Evolutionary conservation across 2,113 vertebrate species (phyloP).

Genomic region (Nanger granti): DNA sequence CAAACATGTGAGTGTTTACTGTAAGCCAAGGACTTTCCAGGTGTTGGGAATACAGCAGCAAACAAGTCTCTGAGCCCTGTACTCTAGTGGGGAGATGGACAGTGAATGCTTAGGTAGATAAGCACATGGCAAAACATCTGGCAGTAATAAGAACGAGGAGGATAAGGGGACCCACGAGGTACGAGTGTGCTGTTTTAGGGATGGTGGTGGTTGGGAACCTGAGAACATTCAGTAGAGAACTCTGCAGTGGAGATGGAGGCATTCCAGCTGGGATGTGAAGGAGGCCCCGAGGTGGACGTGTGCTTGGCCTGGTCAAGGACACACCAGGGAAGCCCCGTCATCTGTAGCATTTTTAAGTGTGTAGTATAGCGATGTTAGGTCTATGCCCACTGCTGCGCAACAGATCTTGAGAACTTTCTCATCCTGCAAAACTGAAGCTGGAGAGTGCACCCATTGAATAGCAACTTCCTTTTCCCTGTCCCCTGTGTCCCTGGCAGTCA

Average conservation of each 20-base stretch:
- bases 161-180: background rate
- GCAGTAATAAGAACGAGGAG: background rate
- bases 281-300: background rate
- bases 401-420: background rate
- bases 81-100: background rate
- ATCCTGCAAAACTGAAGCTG: background rate
- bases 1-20: background rate
- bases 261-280: background rate
- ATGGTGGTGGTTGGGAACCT: background rate
- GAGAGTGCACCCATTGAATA: background rate
- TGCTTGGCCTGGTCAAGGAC: background rate
- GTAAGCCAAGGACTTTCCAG: background rate
- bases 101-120: background rate
- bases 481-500: background rate
- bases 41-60: background rate
- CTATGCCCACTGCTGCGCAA: background rate
- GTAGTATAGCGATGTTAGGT: background rate
- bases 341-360: background rate
- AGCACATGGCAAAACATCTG: accelerated
- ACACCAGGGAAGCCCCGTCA: background rate
- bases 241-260: background rate
- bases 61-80: background rate
- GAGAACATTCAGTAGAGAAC: background rate
- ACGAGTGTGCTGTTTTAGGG: background rate
- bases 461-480: background rate